Percentiles rank a stretch among this genome's conserved stretches.
Conservation (phyloP, 2,888 invertebrate species). For the Drosophila sordidapex region DNA sequence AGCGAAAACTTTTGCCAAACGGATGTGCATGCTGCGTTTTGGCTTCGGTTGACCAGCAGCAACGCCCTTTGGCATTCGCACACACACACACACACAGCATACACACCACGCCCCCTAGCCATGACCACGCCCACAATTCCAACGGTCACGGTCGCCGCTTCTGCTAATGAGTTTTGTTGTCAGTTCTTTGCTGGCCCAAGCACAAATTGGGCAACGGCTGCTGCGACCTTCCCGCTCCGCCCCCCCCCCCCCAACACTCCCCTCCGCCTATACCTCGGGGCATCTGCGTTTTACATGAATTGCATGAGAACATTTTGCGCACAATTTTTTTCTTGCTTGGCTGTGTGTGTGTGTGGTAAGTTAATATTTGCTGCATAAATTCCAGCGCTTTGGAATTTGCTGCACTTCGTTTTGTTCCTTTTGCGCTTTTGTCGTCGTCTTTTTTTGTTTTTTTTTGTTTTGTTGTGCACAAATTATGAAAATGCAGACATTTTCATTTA, state of each 20-base stretch:
- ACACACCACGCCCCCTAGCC: background rate
- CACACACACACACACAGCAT: conserved; percentile 3
- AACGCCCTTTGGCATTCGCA: conserved; percentile 42
- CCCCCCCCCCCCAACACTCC: background rate
- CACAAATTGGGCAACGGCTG: conserved; percentile 66
- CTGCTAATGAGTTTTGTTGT: conserved; percentile 80
- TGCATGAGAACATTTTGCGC: conserved; percentile 52
- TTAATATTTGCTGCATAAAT: conserved; percentile 79
- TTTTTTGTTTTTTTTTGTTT: conserved; percentile 43
- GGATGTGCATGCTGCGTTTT: conserved; percentile 73
- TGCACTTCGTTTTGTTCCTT: conserved; percentile 57
- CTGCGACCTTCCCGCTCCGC: conserved; percentile 27
- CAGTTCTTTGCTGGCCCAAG: conserved; percentile 64
- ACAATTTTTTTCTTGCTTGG: conserved; percentile 40
- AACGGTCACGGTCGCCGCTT: conserved; percentile 75
- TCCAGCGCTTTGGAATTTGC: conserved; percentile 71
- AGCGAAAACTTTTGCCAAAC: conserved; percentile 59
- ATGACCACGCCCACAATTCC: conserved; percentile 55
- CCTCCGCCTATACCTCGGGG: background rate
- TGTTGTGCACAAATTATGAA: conserved; percentile 71
- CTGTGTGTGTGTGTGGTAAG: conserved; percentile 55
- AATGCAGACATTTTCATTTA: conserved; percentile 46
- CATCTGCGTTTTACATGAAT: conserved; percentile 51
- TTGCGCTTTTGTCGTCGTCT: conserved; percentile 47
- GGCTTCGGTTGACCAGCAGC: conserved; percentile 68